phyloP scores from a whole-genome alignment of 92 coral and sea anemone species.

The Plumapathes pennacea region DNA sequence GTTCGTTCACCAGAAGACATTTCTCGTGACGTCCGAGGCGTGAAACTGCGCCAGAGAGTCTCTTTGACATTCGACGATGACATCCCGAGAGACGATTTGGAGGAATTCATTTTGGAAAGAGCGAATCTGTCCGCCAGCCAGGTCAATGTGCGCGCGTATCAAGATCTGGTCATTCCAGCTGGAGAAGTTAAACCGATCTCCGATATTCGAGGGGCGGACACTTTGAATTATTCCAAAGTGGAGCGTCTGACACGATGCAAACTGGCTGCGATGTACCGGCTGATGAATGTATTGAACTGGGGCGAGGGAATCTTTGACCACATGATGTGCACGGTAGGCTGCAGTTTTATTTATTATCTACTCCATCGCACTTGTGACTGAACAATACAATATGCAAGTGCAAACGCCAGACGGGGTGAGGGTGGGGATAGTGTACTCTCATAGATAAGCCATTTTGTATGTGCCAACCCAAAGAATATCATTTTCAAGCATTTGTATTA shows the following conservation, averaged over 20 bases:
- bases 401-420: too few species aligned
- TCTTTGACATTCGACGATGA: slow-evolving; percentile 84
- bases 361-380: too few species aligned
- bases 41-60: slow-evolving; percentile 87
- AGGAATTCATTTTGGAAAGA: slow-evolving; percentile 81
- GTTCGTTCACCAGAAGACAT: slow-evolving; percentile 86
- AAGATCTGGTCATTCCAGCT: slow-evolving; percentile 76
- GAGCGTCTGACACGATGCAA: slow-evolving; percentile 82
- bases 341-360: too few species aligned
- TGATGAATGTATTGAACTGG: slow-evolving; percentile 80
- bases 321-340: slow-evolving; percentile 22
- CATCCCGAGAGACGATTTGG: slow-evolving; percentile 75
- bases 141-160: slow-evolving; percentile 72
- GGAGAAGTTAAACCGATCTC: slow-evolving; percentile 52
- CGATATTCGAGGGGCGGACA: slow-evolving; percentile 86
- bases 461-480: too few species aligned
- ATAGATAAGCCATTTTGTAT: too few species aligned
- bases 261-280: slow-evolving; percentile 83
- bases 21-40: slow-evolving; percentile 83
- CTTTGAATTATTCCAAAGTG: slow-evolving; percentile 77
- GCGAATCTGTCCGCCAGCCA: slow-evolving; percentile 69
- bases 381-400: too few species aligned
- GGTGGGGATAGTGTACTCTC: too few species aligned
- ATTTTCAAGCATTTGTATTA: too few species aligned
- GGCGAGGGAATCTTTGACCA: slow-evolving; percentile 49